Evolutionary conservation across 1,140 invertebrate genomes (phyloP), one percentile per base, ranked within the genome.

Genomic region (Sesamia nonagrioides): DNA sequence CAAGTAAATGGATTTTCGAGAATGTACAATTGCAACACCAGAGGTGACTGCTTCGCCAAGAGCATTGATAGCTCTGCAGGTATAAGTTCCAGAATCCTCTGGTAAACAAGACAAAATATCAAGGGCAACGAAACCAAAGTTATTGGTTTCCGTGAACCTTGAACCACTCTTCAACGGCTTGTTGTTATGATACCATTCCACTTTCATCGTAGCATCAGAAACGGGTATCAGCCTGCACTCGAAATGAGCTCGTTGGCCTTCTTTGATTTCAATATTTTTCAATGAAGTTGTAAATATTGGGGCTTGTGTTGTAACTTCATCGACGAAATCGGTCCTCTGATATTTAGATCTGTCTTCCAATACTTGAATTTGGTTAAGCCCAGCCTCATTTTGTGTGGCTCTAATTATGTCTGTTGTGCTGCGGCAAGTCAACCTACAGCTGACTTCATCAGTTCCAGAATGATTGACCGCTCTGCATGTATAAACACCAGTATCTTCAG

Each of bases 161-260:
- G 98, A 98, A 9, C 98, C 98, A 76, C 97, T 98, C 92, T 98
- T 98, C 0, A 99, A 95, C 0, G 98, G 97, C 81, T 97, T 95
- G 87, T 98, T 98, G 90, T 99, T 99, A 81, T 99, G 98, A 95
- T 98, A 99, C 99, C 99, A 99, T 95, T 99, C 98, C 0, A 99
- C 98, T 92, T 98, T 98, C 97, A 99, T 98, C 0, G 98, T 98
- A 0, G 98, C 96, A 95, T 99, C 99, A 50, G 98, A 99, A 21
- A 99, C 98, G 8, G 99, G 99, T 85, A 99, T 98, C 11, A 99
- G 94, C 45, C 98, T 97, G 87, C 98, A 99, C 94, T 99, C 99
- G 89, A 99, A 99, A 88, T 99, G 99, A 35, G 98, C 98, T 63
- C 98, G 95, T 90, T 99, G 98, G 18, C 98, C 98, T 96, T 99